These are phyloP conservation scores for Argyrosomus regius DNA, from an alignment of 2,797 vertebrate species.

Conservation along the genomic window DNA sequence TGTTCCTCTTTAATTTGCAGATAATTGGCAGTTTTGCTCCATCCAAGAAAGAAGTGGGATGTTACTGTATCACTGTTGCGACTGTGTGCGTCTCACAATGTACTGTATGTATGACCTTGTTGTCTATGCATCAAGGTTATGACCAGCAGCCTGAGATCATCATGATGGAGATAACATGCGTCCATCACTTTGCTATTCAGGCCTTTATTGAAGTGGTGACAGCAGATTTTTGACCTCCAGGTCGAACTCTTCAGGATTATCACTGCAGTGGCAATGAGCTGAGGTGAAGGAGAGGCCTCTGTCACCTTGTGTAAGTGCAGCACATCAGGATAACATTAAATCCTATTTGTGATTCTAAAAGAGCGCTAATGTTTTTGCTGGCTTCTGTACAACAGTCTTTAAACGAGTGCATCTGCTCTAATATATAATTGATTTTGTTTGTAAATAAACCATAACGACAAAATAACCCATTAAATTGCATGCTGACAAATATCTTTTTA, in stretches of 20 bases:
- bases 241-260: constrained; percentile 56
- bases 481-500: neutral
- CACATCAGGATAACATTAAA: constrained; percentile 32
- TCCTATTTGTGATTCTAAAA: constrained; percentile 6
- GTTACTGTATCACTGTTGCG: neutral
- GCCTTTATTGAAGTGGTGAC: constrained; percentile 61
- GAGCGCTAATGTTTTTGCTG: neutral
- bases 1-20: constrained; percentile 34
- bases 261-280: constrained; percentile 54
- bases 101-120: constrained; percentile 52
- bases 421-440: neutral
- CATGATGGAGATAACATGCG: constrained; percentile 61
- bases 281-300: constrained; percentile 69
- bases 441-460: neutral
- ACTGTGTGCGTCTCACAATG: neutral
- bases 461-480: neutral
- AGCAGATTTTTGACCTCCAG: constrained; percentile 66
- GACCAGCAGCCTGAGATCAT: constrained; percentile 50
- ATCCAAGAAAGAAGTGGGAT: neutral
- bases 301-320: constrained; percentile 49
- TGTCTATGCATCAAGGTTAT: constrained; percentile 61
- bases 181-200: constrained; percentile 56
- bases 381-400: neutral
- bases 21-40: constrained; percentile 17
- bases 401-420: neutral